phyloP scores from a whole-genome alignment of 2,888 invertebrate genomes.

The Lumbricus terrestris region DNA sequence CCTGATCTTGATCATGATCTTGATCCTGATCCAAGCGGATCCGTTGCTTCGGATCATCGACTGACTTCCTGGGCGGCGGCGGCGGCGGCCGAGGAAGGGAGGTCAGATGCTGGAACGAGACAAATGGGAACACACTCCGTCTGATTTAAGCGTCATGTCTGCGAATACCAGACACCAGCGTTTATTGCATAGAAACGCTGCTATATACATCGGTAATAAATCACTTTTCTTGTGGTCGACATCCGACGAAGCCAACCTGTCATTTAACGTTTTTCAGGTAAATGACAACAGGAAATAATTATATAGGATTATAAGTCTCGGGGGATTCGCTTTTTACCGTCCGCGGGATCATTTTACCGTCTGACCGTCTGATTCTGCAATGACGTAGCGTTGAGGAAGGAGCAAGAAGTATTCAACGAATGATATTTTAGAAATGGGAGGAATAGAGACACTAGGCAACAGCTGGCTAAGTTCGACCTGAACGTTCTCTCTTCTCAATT shows the following conservation, averaged over 20 bases:
- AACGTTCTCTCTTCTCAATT: too few relatives aligned
- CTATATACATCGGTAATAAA: too few relatives aligned
- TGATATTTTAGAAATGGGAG: too few relatives aligned
- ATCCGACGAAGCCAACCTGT: not conserved
- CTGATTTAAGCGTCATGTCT: not conserved
- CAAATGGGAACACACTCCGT: not conserved
- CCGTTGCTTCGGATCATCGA: not conserved
- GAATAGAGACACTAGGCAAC: too few relatives aligned
- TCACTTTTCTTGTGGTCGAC: not conserved
- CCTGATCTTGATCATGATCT: too few relatives aligned
- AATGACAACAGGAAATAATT: not conserved
- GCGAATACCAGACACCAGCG: not conserved
- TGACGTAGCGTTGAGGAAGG: too few relatives aligned
- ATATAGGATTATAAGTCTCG: not conserved
- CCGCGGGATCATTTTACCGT: not conserved
- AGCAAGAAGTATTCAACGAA: too few relatives aligned
- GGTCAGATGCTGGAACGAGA: not conserved
- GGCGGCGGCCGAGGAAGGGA: too few relatives aligned
- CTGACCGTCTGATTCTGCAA: not conserved
- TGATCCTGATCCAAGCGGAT: too few relatives aligned
- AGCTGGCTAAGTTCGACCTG: too few relatives aligned
- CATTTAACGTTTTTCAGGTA: not conserved
- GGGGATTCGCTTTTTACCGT: not conserved
- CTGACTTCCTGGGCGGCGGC: not conserved
- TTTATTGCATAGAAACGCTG: too few relatives aligned